Percentiles rank a stretch among this genome's conserved stretches.
Conservation (phyloP, 2,797 vertebrate species). For the Antrozous pallidus region DNA sequence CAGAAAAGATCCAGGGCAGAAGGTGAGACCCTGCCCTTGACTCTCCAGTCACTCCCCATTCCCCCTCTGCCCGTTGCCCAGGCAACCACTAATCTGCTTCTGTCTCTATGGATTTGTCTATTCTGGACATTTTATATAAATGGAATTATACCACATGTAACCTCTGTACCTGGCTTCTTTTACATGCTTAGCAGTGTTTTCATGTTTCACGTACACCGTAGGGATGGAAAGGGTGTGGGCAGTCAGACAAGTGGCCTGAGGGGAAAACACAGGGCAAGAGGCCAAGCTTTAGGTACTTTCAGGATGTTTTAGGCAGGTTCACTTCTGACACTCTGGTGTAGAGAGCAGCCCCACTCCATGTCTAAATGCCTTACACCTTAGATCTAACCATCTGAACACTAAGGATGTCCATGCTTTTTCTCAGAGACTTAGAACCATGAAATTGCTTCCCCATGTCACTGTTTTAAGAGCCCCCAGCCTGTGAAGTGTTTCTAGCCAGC, state of each 20-base stretch:
- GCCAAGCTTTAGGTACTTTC: background rate
- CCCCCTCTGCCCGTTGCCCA: background rate
- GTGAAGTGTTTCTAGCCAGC: background rate
- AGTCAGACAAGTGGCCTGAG: background rate
- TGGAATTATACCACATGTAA: background rate
- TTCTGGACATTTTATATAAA: background rate
- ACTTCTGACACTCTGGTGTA: background rate
- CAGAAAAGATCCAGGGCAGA: background rate
- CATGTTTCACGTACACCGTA: background rate
- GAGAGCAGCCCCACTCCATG: background rate
- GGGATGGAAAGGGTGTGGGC: background rate
- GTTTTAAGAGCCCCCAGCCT: background rate
- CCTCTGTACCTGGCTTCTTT: background rate
- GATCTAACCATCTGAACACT: background rate
- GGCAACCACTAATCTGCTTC: background rate
- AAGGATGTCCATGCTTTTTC: background rate
- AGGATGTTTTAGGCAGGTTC: background rate
- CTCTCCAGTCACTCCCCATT: background rate
- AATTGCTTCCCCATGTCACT: background rate
- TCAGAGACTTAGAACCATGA: background rate
- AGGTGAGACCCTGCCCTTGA: background rate
- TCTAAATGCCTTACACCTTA: background rate
- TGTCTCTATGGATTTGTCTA: background rate
- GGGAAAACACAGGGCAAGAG: background rate
- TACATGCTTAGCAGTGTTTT: background rate